A percentile compares a stretch with the other conserved stretches of the same genome.
These are phyloP conservation scores for Diplodus sargus DNA, from an alignment of 2,797 vertebrate genomes.

Conservation along the genomic window DNA sequence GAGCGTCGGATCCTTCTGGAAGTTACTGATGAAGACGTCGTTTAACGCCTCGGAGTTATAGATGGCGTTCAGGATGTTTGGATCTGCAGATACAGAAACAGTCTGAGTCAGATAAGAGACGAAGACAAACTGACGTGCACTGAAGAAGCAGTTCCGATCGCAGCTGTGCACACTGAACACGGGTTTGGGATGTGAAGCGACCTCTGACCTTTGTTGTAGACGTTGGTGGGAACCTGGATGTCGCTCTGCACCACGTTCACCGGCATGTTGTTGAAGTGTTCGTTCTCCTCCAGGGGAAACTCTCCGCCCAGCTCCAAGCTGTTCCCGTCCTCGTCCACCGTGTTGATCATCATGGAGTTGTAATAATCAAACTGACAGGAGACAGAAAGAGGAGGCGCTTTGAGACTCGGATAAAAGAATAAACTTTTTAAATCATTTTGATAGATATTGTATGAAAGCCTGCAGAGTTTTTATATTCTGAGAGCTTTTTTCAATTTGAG, in stretches of 20 bases:
- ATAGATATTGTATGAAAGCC: too few species aligned
- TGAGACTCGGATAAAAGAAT: background rate
- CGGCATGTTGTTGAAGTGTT: constrained; percentile 92
- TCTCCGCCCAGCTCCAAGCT: constrained; percentile 90
- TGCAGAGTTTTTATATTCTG: background rate
- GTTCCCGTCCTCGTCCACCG: constrained; percentile 90
- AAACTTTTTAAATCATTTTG: too few species aligned
- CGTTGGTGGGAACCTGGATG: constrained; percentile 96
- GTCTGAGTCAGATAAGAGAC: background rate
- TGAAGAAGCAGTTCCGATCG: background rate
- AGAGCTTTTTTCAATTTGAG: too few species aligned
- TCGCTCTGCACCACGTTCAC: constrained; percentile 94
- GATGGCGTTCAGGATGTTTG: constrained; percentile 93
- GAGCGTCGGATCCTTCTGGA: constrained; percentile 94
- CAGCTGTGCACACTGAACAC: background rate
- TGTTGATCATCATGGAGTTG: constrained; percentile 93
- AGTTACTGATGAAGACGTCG: constrained; percentile 93
- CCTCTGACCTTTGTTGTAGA: constrained; percentile 95
- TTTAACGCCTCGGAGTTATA: constrained; percentile 98
- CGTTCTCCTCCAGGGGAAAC: constrained; percentile 92
- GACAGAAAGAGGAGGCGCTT: constrained; percentile 23
- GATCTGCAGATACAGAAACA: constrained; percentile 82
- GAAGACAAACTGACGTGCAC: background rate
- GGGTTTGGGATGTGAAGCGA: background rate
- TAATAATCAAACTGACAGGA: constrained; percentile 92